Evolutionary conservation across 2,113 vertebrate genomes (phyloP).

Genomic region (Grantiella picta): DNA sequence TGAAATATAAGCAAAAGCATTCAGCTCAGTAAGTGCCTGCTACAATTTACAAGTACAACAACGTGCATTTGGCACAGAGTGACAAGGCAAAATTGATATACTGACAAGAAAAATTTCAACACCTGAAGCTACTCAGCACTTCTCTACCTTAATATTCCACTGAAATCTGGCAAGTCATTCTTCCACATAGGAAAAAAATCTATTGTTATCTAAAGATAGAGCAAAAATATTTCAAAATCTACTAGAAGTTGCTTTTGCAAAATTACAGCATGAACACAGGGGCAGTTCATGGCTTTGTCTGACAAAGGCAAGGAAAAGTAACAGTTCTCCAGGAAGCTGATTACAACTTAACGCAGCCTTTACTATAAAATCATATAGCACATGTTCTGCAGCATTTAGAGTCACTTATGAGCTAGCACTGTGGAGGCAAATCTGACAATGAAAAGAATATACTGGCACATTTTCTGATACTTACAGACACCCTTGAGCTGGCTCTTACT

Average conservation of each 20-base stretch:
- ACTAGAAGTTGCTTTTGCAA: not conserved
- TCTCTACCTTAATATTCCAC: not conserved
- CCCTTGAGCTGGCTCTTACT: conserved; percentile 90
- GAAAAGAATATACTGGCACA: not conserved
- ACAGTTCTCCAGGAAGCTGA: not conserved
- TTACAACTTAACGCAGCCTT: not conserved
- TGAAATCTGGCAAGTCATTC: not conserved
- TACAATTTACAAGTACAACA: not conserved
- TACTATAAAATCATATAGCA: not conserved
- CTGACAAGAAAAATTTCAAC: not conserved
- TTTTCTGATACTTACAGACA: conserved; percentile 82
- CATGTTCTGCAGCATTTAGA: not conserved
- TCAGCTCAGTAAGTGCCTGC: not conserved
- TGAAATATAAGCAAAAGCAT: not conserved
- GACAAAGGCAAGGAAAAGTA: not conserved
- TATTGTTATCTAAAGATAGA: not conserved
- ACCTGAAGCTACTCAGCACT: not conserved
- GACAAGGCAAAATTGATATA: not conserved
- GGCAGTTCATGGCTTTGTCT: not conserved
- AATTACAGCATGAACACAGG: not conserved
- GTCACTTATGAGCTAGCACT: not conserved
- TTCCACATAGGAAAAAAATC: not conserved
- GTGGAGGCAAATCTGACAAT: not conserved
- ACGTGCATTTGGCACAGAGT: not conserved
- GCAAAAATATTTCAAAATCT: not conserved